These are phyloP conservation scores for Uloborus plumipes DNA, from an alignment of 2,888 invertebrate genomes.

Conservation along the genomic window DNA sequence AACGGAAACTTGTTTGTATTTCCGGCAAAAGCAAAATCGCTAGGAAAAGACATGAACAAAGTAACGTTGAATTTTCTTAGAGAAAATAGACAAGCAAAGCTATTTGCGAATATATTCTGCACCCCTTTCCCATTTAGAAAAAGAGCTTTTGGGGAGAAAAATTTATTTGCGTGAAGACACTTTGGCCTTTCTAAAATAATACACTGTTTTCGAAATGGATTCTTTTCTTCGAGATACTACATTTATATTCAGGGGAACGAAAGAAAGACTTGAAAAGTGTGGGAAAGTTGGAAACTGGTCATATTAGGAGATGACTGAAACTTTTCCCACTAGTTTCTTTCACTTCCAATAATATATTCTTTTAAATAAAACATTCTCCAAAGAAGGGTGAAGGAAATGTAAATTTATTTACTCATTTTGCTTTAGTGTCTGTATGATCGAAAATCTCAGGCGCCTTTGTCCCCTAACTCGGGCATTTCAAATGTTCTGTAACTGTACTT, in stretches of 20 bases:
- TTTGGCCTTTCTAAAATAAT: slow-evolving; percentile 48
- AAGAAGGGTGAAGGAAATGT: too few species aligned
- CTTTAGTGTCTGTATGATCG: too few species aligned
- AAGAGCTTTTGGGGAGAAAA: not conserved
- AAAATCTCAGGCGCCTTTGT: too few species aligned
- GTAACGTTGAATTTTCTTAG: slow-evolving; percentile 28
- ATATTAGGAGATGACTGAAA: too few species aligned
- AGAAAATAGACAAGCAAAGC: slow-evolving; percentile 44
- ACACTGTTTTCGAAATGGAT: slow-evolving; percentile 30
- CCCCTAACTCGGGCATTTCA: too few species aligned
- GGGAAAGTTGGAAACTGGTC: not conserved
- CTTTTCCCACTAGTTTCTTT: too few species aligned
- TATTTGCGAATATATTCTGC: slow-evolving; percentile 45
- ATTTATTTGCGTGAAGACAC: slow-evolving; percentile 15
- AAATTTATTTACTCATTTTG: too few species aligned
- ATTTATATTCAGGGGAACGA: slow-evolving; percentile 42
- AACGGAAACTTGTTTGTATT: too few species aligned
- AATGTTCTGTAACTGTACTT: too few species aligned
- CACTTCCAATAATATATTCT: too few species aligned
- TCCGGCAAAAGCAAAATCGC: too few species aligned
- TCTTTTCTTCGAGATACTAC: slow-evolving; percentile 17
- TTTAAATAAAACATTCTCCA: too few species aligned
- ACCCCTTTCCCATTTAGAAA: slow-evolving; percentile 18
- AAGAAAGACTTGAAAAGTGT: not conserved
- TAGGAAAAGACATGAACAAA: not conserved